A percentile compares a stretch with the other conserved stretches of the same genome.
Conservation (phyloP, 2,113 vertebrate genomes). For the Chloebia gouldiae region DNA sequence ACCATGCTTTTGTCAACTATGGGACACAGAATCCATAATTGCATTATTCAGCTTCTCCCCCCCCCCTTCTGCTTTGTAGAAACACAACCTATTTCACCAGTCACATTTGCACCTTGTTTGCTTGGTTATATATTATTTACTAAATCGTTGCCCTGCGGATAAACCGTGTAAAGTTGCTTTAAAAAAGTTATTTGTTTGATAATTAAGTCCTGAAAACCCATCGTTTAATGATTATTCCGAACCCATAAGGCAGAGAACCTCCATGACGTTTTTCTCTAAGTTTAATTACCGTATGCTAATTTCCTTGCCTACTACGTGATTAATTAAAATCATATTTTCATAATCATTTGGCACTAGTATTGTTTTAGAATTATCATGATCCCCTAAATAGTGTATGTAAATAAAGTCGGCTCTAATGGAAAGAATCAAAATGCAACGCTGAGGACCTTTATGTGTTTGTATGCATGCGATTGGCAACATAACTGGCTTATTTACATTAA, state of each 20-base stretch:
- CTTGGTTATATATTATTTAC: constrained; percentile 68
- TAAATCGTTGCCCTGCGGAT: constrained; percentile 72
- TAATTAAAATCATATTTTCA: constrained; percentile 95
- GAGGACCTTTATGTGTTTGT: constrained; percentile 87
- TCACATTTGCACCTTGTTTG: constrained; percentile 71
- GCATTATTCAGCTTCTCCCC: constrained; percentile 87
- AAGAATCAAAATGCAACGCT: constrained; percentile 84
- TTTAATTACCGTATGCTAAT: constrained; percentile 90
- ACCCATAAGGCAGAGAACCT: constrained; percentile 81
- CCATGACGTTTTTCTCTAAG: constrained; percentile 81
- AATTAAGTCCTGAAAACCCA: constrained; percentile 79
- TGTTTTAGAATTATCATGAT: constrained; percentile 87
- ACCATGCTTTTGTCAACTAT: constrained; percentile 94
- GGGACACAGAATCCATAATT: constrained; percentile 97
- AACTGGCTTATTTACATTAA: constrained; percentile 99
- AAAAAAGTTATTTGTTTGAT: constrained; percentile 86
- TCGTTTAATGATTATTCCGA: constrained; percentile 75
- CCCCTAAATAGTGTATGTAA: constrained; percentile 85
- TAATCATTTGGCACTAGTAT: constrained; percentile 89
- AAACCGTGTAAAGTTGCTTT: constrained; percentile 85
- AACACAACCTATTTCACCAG: constrained; percentile 81
- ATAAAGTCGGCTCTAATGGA: constrained; percentile 89
- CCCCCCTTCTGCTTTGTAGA: constrained; percentile 74
- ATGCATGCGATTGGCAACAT: constrained; percentile 94
- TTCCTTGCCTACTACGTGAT: constrained; percentile 86